Evolutionary conservation across 2,797 vertebrate genomes (phyloP).

Genomic region (Notamacropus eugenii): DNA sequence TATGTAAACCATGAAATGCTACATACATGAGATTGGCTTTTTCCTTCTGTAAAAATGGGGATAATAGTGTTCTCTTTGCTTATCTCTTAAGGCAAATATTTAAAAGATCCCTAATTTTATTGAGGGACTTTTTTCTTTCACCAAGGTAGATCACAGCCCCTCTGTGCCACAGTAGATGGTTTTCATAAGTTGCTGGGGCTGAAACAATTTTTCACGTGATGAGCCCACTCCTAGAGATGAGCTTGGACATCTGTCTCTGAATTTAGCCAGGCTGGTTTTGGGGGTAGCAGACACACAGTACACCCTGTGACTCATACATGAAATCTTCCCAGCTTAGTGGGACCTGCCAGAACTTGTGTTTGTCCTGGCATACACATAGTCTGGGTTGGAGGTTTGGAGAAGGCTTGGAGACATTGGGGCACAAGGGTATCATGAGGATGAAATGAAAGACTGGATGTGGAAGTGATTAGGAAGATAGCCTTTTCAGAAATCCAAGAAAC

Average conservation of each 20-base stretch:
- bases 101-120: background rate
- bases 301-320: background rate
- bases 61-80: background rate
- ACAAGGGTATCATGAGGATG: background rate
- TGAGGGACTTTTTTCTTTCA: background rate
- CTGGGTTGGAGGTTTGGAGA: background rate
- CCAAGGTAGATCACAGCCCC: background rate
- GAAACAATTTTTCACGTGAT: background rate
- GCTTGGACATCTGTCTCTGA: background rate
- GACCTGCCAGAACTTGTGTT: background rate
- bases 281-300: background rate
- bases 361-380: background rate
- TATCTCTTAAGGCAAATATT: background rate
- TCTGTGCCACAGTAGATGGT: background rate
- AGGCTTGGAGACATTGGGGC: background rate
- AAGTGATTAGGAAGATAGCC: slow-evolving; percentile 14
- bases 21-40: background rate
- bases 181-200: background rate
- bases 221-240: background rate
- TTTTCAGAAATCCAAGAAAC: background rate
- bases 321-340: background rate
- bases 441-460: slow-evolving; percentile 5
- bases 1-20: background rate
- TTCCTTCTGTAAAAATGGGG: slow-evolving; percentile 32
- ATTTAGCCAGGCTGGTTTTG: background rate